Base-by-base conservation (phyloP, 2,797 vertebrate species). In the Meda fulgida region DNA sequence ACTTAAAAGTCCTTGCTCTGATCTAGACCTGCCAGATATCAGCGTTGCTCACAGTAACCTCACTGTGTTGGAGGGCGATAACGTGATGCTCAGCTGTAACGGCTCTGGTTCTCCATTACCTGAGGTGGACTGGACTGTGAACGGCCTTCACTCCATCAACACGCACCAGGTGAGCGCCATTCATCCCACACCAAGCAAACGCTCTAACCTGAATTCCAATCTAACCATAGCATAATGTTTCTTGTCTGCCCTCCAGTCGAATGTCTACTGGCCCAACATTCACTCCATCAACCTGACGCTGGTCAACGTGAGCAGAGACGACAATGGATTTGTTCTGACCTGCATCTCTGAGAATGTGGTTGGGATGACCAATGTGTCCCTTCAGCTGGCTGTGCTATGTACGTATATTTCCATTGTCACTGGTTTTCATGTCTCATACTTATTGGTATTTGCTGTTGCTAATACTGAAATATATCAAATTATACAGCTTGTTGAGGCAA, bases 281-380 rank as follows among this genome's bases (percentile, higher is more conserved):
- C 98, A 99, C 60, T 98, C 98, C 87, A 98, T 99, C 94, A 99
- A 98, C 92, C 89, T 99, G 92, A 98, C 97, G 0, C 96, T 99
- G 58, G 97, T 97, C 90, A 99, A 99, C 1, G 96, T 98, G 92
- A 98, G 97, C 75, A 96, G 97, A 0, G 97, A 98, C 16, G 98
- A 99, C 95, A 99, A 99, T 0, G 96, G 97, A 80, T 99, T 96
- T 90, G 94, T 96, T 87, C 95, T 99, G 78, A 97, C 96, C 23
- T 99, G 98, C 92, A 99, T 99, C 7, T 97, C 98, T 0, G 98
- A 98, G 94, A 99, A 99, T 0, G 95, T 99, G 93, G 98, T 99
- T 92, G 98, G 98, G 78, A 99, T 99, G 97, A 98, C 96, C 92
- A 99, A 99, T 77, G 96, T 96, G 85, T 98, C 97, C 7, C 96